Conservation (phyloP, 2,797 vertebrate species). For the Sternarchorhynchus goeldii region DNA sequence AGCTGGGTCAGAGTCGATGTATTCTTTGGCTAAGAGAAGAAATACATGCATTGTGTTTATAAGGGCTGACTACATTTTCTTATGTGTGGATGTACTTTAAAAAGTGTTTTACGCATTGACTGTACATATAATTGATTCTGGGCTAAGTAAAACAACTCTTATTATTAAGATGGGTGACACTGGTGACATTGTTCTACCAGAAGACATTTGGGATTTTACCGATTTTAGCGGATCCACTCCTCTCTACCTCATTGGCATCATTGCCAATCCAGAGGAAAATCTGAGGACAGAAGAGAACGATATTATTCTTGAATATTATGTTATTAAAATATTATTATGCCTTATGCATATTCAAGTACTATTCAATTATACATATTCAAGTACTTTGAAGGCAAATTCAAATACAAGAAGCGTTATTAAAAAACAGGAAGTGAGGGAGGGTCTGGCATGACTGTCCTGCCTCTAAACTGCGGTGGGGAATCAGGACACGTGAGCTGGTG, state of each 20-base stretch:
- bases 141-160: too few species aligned
- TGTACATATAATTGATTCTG: too few species aligned
- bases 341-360: too few species aligned
- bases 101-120: too few species aligned
- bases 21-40: slow-evolving; percentile 69
- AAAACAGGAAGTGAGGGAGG: background rate
- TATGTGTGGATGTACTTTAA: too few species aligned
- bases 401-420: slow-evolving; percentile 5
- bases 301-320: too few species aligned
- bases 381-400: background rate
- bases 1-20: slow-evolving; percentile 69
- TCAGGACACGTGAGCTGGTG: background rate
- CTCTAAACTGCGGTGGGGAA: too few species aligned
- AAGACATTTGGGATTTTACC: slow-evolving; percentile 58
- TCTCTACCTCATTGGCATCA: slow-evolving; percentile 74
- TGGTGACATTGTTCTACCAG: background rate
- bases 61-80: background rate
- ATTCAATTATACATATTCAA: too few species aligned
- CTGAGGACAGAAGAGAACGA: slow-evolving; percentile 54
- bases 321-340: too few species aligned
- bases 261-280: slow-evolving; percentile 76
- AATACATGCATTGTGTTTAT: background rate
- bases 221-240: slow-evolving; percentile 63
- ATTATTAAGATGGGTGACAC: background rate
- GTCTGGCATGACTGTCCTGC: background rate